Evolutionary conservation across 23 tunicate genomes (phyloP), one percentile per base, ranked within the genome.

Genomic region (Clavelina lepadiformis): DNA sequence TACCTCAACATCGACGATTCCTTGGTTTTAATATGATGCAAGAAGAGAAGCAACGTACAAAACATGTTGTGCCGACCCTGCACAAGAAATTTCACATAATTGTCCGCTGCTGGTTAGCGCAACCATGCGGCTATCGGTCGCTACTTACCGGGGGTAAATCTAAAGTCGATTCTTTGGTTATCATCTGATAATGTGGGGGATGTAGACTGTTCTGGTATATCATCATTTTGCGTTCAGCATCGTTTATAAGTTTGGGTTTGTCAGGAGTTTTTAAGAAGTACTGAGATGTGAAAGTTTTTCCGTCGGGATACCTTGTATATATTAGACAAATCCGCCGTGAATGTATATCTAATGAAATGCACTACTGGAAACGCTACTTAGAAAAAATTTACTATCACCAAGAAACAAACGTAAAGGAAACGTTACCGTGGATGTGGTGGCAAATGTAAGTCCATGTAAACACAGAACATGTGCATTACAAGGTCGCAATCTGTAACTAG

Each of bases 341-440:
- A 44, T 44, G 13, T 13, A 13, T 44, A 13, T 13, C 18, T 13
- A 18, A 13, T 44, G 13, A 44, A 44, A 13, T 18, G 18, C 18
- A 44, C 15, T n/a, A n/a, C 22, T 28, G 49, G 1, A n/a, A 23
- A n/a, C 18, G 61, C 15, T 56, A n/a, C 27, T n/a, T 56, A 20
- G 18, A 13, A 20, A n/a, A 13, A 0, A 56, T 15, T 0, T 56
- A 56, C 13, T 13, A 21, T 0, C 20, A 20, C 0, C 22, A 23
- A 21, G 15, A 29, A 29, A 29, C 0, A n/a, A 27, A n/a, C n/a
- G n/a, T n/a, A n/a, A n/a, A n/a, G n/a, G n/a, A n/a, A n/a, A n/a
- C n/a, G n/a, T n/a, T n/a, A 79, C 85, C 85, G 47, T 2, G 95
- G 85, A 58, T 86, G 68, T 27, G 73, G 59, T 1, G 95, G 95